A percentile compares a stretch with the other conserved stretches of the same genome.
Evolutionary conservation across 1,140 invertebrate genomes (phyloP).

Genomic region (Thrips palmi): DNA sequence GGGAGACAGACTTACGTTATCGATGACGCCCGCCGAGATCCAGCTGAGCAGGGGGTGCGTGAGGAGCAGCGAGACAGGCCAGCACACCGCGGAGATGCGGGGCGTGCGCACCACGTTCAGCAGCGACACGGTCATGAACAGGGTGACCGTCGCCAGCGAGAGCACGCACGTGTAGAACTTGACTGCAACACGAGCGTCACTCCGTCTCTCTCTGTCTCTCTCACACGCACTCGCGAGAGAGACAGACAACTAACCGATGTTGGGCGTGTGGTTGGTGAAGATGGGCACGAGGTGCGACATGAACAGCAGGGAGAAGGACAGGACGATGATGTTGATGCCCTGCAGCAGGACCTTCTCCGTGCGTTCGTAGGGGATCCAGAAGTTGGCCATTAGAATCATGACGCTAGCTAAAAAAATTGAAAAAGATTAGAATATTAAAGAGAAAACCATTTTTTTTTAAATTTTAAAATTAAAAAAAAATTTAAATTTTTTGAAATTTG

Average conservation of each 20-base stretch:
- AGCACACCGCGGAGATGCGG: no score
- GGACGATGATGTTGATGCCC: constrained; percentile 33
- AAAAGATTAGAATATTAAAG: constrained; percentile 1
- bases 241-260: constrained; percentile 31
- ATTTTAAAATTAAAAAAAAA: constrained; percentile 4
- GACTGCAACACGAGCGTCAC: constrained; percentile 25
- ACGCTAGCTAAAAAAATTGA: constrained; percentile 32
- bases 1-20: no score
- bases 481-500: no score
- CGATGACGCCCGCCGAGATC: no score
- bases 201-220: background rate
- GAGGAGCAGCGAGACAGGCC: no score
- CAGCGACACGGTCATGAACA: constrained; percentile 39
- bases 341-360: constrained; percentile 43
- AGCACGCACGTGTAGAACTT: constrained; percentile 34
- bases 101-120: constrained; percentile 27
- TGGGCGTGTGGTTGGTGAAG: constrained; percentile 36
- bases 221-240: background rate
- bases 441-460: background rate
- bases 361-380: constrained; percentile 44
- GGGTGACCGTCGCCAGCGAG: constrained; percentile 35
- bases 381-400: constrained; percentile 35
- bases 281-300: constrained; percentile 39
- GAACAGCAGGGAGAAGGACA: constrained; percentile 39
- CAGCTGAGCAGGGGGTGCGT: no score